A percentile compares a stretch with the other conserved stretches of the same genome.
These are phyloP conservation scores for Ridgeia piscesae DNA, from an alignment of 1,140 invertebrate species.

Conservation along the genomic window DNA sequence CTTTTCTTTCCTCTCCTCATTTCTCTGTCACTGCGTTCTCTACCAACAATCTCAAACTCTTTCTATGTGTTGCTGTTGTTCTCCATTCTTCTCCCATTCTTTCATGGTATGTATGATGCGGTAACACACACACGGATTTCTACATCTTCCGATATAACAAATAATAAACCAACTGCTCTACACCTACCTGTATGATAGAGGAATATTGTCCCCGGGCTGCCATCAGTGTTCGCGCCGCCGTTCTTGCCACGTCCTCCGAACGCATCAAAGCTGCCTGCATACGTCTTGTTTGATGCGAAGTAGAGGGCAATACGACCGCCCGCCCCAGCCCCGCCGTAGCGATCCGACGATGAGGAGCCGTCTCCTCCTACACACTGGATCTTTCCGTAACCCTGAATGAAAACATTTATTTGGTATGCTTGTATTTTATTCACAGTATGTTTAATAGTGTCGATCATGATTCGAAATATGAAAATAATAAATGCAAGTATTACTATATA, in stretches of 20 bases:
- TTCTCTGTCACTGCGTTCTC: too few species aligned
- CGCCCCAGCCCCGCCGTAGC: slow-evolving; percentile 35
- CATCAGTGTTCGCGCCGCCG: slow-evolving; percentile 31
- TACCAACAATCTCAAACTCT: too few species aligned
- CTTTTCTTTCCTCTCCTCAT: too few species aligned
- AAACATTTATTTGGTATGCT: too few species aligned
- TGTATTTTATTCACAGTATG: too few species aligned
- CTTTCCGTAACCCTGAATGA: slow-evolving; percentile 40
- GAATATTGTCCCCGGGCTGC: slow-evolving; percentile 44
- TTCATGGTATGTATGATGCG: too few species aligned
- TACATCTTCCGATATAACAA: too few species aligned
- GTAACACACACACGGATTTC: not conserved
- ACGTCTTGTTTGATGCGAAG: slow-evolving; percentile 43
- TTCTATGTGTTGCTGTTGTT: too few species aligned
- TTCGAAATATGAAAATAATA: too few species aligned
- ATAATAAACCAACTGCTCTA: not conserved
- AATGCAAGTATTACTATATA: too few species aligned
- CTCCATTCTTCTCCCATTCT: too few species aligned
- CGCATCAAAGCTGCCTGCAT: slow-evolving; percentile 39
- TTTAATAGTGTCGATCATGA: too few species aligned
- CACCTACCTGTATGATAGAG: slow-evolving; percentile 44
- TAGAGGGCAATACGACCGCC: slow-evolving; percentile 45
- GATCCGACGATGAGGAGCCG: slow-evolving; percentile 21
- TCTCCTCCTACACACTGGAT: slow-evolving; percentile 42
- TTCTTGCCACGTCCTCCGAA: slow-evolving; percentile 37